Base-by-base conservation (phyloP, 2,888 invertebrate genomes). In the Acleris cristana region DNA sequence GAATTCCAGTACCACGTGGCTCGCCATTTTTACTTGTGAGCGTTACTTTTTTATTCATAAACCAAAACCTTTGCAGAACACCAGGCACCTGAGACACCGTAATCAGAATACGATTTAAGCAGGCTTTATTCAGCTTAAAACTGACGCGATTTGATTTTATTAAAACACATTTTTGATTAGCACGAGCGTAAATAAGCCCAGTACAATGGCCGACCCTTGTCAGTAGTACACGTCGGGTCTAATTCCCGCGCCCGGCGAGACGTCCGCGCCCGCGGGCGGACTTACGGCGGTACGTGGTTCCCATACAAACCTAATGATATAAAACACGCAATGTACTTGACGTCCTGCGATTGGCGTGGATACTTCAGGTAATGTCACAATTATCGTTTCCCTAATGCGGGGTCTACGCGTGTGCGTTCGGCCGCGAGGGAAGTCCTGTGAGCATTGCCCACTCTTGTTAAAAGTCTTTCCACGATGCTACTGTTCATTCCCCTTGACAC, bases 191-290 rank as follows among this genome's bases (percentile, higher is more conserved):
- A 65, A 53, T 60, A 65, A 74, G 72, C 72, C 73, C 76, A 73
- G 73, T 72, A 80, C 79, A 78, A 79, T 76, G 76, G 71, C 69
- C 79, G 82, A 90, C 90, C 90, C 90, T 86, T 86, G 87, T 90
- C 90, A 90, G 79, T 5, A 76, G 71, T 81, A 85, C 85, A 81
- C 84, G 88, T 88, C 86, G 74, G 79, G 84, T 83, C 86, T 87
- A 85, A 89, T 89, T 88, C 86, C 48, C n/a, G 18, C 62, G 44
- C 51, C 10, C 23, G n/a, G n/a, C 21, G 45, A 59, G 48, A 54
- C 53, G 52, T 49, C 30, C 48, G 18, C 64, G 40, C 57, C 51
- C 57, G 14, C 45, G 21, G 48, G 2, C 48, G 45, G 60, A 52
- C 52, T 60, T 60, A 52, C 34, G 62, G 19, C 62, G 45, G 45